These are phyloP conservation scores for Gonioctena quinquepunctata DNA, from an alignment of 1,140 invertebrate species.

Conservation along the genomic window DNA sequence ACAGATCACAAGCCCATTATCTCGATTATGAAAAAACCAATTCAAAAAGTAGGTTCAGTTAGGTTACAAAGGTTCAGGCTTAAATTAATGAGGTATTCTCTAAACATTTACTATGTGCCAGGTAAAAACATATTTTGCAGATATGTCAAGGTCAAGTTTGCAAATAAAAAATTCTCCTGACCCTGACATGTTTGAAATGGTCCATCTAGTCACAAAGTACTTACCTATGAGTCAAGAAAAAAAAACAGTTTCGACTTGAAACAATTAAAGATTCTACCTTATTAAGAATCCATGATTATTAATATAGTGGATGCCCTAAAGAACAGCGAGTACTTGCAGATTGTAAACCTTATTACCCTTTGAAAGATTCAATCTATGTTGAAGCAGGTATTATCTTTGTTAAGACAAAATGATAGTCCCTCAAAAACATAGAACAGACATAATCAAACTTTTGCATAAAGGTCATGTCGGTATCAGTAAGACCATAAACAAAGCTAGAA, in stretches of 20 bases:
- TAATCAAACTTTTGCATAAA: neutral
- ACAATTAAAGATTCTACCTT: neutral
- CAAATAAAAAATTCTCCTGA: neutral
- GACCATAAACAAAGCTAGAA: neutral
- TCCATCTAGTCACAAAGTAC: neutral
- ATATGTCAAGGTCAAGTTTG: neutral
- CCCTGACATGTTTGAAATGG: neutral
- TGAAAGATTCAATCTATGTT: neutral
- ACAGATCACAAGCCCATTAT: neutral
- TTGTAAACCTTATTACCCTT: too few relatives aligned
- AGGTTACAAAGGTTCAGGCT: neutral
- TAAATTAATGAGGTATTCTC: neutral
- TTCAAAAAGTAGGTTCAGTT: neutral
- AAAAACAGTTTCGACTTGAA: neutral
- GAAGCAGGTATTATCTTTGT: neutral
- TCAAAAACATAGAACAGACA: neutral
- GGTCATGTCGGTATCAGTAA: neutral
- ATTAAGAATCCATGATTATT: neutral
- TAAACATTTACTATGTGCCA: neutral
- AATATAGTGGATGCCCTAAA: neutral
- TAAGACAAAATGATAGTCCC: neutral
- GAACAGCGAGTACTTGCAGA: neutral
- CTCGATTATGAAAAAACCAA: neutral
- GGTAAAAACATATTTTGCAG: neutral
- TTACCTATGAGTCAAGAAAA: neutral